These are phyloP conservation scores for Abramis brama DNA, from an alignment of 2,113 vertebrate species.

Conservation along the genomic window DNA sequence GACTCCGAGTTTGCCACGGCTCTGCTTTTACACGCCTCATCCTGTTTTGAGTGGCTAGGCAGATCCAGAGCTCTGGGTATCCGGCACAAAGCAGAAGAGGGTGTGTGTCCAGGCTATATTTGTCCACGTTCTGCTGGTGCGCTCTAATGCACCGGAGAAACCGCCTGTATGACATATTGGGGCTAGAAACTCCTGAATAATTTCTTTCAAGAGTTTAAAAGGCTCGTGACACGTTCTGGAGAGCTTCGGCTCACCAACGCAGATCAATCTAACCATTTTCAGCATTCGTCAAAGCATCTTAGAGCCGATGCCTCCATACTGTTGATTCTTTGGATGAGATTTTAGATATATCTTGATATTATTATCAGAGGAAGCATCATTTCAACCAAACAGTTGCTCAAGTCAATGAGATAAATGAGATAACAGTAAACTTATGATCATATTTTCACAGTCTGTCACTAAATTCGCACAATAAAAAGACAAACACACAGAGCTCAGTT, in stretches of 20 bases:
- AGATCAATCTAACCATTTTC: neutral
- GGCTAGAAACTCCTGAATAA: constrained; percentile 28
- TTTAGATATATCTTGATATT: no score
- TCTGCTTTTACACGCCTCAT: neutral
- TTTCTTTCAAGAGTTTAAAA: constrained; percentile 16
- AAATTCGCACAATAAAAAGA: neutral
- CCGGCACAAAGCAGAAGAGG: constrained; percentile 9
- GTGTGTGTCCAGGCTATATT: constrained; percentile 11
- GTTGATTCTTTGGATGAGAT: no score
- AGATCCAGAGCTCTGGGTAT: neutral
- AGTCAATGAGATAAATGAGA: no score
- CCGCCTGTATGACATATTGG: neutral
- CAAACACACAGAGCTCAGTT: no score
- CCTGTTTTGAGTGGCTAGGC: neutral
- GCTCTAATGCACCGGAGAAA: constrained; percentile 1
- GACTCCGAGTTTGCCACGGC: neutral
- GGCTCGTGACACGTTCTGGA: neutral
- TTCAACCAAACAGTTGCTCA: neutral
- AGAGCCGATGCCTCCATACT: no score
- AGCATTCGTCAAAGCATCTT: neutral
- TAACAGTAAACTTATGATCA: neutral
- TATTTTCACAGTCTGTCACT: neutral
- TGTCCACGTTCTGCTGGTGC: neutral
- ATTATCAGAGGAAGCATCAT: no score
- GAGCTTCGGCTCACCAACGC: neutral